Conservation (phyloP, 2,888 invertebrate species). For the Drosophila planitibia region DNA sequence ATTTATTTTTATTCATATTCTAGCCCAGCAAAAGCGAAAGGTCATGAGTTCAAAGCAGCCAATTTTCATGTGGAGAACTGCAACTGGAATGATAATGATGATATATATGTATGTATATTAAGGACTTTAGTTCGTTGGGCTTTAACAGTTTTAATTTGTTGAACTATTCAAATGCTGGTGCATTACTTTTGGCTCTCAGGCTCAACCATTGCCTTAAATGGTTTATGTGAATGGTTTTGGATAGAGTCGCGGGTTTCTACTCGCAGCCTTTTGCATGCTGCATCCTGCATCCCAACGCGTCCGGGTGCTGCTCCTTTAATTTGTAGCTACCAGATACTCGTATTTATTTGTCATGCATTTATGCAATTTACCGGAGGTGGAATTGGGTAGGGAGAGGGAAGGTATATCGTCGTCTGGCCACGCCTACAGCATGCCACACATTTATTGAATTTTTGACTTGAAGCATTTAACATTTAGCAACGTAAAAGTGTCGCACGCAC, state of each 20-base stretch:
- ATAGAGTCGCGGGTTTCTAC: not conserved
- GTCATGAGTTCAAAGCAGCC: not conserved
- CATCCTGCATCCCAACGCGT: not conserved
- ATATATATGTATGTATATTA: not conserved
- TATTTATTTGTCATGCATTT: conserved; percentile 74
- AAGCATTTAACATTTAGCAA: conserved; percentile 74
- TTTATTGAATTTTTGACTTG: conserved; percentile 79
- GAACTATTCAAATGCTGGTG: not conserved
- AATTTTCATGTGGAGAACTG: not conserved
- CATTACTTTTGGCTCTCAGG: not conserved
- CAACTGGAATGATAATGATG: not conserved
- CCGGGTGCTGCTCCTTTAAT: conserved; percentile 14
- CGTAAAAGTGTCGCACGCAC: conserved; percentile 64
- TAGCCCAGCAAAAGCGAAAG: conserved; percentile 1
- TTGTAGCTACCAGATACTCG: conserved; percentile 38
- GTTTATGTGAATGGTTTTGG: not conserved
- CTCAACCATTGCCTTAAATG: not conserved
- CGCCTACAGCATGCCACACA: conserved; percentile 56
- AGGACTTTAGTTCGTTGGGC: not conserved
- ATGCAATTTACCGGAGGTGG: conserved; percentile 58
- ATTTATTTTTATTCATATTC: not conserved
- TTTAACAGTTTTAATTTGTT: not conserved
- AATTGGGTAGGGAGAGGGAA: not conserved
- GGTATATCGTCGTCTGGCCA: conserved; percentile 42
- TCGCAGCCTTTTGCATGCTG: not conserved